Percentiles rank a stretch among this genome's conserved stretches.
Conservation (phyloP, 2,797 vertebrate species). For the Perodicticus potto region DNA sequence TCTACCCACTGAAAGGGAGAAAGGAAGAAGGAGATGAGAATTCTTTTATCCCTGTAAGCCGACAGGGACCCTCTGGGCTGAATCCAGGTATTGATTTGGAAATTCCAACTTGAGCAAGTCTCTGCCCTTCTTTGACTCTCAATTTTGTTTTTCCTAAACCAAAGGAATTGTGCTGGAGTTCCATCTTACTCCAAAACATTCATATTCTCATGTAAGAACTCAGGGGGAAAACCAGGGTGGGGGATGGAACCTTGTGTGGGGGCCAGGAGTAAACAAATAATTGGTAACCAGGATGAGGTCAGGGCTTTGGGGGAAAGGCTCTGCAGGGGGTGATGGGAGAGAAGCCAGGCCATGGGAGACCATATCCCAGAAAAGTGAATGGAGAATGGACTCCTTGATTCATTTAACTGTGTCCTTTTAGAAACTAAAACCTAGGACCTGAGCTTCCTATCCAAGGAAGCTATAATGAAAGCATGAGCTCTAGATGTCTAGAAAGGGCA, state of each 20-base stretch:
- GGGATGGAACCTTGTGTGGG: conserved; percentile 45
- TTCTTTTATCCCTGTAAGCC: not conserved
- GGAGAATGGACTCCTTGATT: conserved; percentile 41
- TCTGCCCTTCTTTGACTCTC: conserved; percentile 26
- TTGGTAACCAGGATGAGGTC: conserved; percentile 83
- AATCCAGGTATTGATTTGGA: conserved; percentile 35
- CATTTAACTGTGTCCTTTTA: not conserved
- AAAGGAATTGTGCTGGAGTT: not conserved
- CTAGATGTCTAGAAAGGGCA: not conserved
- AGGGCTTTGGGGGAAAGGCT: conserved; percentile 65
- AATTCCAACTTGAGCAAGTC: conserved; percentile 11
- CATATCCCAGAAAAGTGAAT: conserved; percentile 47
- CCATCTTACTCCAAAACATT: conserved; percentile 12
- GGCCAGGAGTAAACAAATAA: conserved; percentile 78
- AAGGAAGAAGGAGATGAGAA: conserved; percentile 9
- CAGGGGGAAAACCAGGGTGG: conserved; percentile 71
- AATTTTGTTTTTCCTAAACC: conserved; percentile 39
- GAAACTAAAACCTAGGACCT: conserved; percentile 54
- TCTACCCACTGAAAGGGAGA: not conserved
- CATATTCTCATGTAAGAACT: conserved; percentile 58
- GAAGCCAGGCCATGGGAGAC: conserved; percentile 30
- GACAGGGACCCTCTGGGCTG: not conserved
- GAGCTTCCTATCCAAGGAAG: conserved; percentile 37
- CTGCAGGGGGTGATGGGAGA: conserved; percentile 59
- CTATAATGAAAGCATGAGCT: not conserved